Evolutionary conservation across 2,113 vertebrate species (phyloP), one percentile per base, ranked within the genome.

Genomic region (Phylloscopus trochilus): DNA sequence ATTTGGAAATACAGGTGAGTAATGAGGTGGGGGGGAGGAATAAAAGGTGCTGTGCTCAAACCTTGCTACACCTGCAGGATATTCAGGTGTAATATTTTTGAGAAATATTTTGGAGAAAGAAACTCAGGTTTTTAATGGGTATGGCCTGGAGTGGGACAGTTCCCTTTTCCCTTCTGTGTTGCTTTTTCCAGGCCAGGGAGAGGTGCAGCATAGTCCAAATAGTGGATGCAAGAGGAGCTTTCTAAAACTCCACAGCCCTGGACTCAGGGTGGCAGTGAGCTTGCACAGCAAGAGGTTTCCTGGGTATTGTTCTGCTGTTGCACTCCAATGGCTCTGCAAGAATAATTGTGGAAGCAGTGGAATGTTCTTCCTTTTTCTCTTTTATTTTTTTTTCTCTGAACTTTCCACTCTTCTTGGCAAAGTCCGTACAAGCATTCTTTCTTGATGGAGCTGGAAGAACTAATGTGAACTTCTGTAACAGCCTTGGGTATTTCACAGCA

Each of bases 21-120:
- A 39, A 28, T 0, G 3, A 46, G 17, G 33, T 1, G 1, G 3
- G 19, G 22, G 10, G 2, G 33, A 87, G 78, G 46, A 33, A 30
- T 52, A 64, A 52, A 35, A 41, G 19, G 2, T 26, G 6, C 20
- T 56, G 13, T 41, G 83, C n/a, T 9, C 13, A 30, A 35, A 19
- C 39, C 4, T 76, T 22, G 11, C 28, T 52, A 0, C 9, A 39
- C 21, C 17, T 86, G 47, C 21, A 33, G n/a, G 31, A 19, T 33
- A 26, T 20, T 39, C 11, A 11, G 0, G 0, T 20, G 5, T 55
- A 11, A 39, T 33, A 10, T 53, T 20, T 33, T 74, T 8, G 37
- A 44, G 33, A 69, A 89, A 26, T 47, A 14, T 7, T 55, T 39
- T 21, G 49, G 37, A 52, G 30, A 39, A 66, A 21, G 85, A 10